Base-by-base conservation (phyloP, 2,888 invertebrate genomes). In the Trichopria drosophilae region DNA sequence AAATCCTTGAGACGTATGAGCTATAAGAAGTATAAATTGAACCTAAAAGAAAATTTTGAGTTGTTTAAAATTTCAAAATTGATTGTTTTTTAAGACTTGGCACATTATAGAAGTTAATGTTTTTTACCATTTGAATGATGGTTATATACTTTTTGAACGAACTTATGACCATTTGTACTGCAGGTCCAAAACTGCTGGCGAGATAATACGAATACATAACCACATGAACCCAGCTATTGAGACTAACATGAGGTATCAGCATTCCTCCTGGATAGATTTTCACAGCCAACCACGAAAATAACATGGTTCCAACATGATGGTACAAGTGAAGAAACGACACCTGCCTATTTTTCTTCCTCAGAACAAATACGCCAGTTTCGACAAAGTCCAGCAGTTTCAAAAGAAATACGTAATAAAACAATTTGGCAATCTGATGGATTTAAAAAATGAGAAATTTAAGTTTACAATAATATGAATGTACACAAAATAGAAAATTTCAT, bases 181-280 rank as follows among this genome's bases (percentile, higher is more conserved):
- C 62, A 5, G 80, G 80, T 57, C 82, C 83, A 47, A 83, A 79
- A 44, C 83, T 81, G 0, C 84, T 76, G n/a, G 69, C 64, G 4
- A 85, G 76, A 67, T 88, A 88, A 71, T 88, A 88, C 2, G 79
- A 77, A 68, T 88, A 88, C 88, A 88, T 88, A 6, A 88, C 67
- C 1, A 87, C 79, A 61, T 88, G 88, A 1, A 88, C 80, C 1
- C 76, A 71, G 32, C 79, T 81, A 69, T 88, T 88, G 26, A 87
- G 56, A 67, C 84, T 73, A 0, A 84, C 76, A 0, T 82, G 77
- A 63, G 84, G 81, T 0, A 83, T 79, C 1, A 81, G 76, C 71
- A 84, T 80, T 23, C 82, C 84, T 63, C 85, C 88, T 83, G 77
- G 80, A 54, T 82, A 76, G 64, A 79, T 83, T 71, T 82, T 85